Conservation (phyloP, 1,140 invertebrate genomes). For the Plectus sambesii region DNA sequence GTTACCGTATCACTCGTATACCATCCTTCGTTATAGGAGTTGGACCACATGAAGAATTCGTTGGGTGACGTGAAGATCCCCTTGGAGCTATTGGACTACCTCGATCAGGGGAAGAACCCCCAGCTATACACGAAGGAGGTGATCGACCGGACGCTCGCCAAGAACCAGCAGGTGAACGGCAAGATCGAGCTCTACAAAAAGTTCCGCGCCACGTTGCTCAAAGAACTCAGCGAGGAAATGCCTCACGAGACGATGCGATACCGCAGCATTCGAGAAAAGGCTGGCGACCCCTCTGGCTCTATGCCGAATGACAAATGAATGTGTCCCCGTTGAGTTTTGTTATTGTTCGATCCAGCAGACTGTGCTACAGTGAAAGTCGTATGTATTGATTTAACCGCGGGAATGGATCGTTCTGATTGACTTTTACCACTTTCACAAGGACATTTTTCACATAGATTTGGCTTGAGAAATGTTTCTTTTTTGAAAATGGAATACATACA, state of each 20-base stretch:
- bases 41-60: constrained; percentile 81
- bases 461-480: too few species aligned
- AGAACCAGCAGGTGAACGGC: constrained; percentile 61
- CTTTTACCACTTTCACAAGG: too few species aligned
- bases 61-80: constrained; percentile 94
- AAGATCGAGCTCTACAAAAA: constrained; percentile 43
- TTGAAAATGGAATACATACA: too few species aligned
- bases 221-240: constrained; percentile 35
- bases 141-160: constrained; percentile 88
- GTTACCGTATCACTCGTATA: constrained; percentile 55
- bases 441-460: too few species aligned
- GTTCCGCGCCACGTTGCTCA: constrained; percentile 33
- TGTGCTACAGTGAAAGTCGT: too few species aligned
- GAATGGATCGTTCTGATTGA: not conserved
- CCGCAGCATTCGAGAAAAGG: constrained; percentile 6
- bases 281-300: too few species aligned
- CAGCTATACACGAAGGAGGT: constrained; percentile 97
- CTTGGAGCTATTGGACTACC: constrained; percentile 93
- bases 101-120: constrained; percentile 94
- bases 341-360: too few species aligned
- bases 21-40: constrained; percentile 66
- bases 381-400: not conserved
- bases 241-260: constrained; percentile 35
- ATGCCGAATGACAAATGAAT: too few species aligned
- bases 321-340: too few species aligned